These are phyloP conservation scores for Megamerina dolium DNA, from an alignment of 2,888 invertebrate species.

Conservation along the genomic window DNA sequence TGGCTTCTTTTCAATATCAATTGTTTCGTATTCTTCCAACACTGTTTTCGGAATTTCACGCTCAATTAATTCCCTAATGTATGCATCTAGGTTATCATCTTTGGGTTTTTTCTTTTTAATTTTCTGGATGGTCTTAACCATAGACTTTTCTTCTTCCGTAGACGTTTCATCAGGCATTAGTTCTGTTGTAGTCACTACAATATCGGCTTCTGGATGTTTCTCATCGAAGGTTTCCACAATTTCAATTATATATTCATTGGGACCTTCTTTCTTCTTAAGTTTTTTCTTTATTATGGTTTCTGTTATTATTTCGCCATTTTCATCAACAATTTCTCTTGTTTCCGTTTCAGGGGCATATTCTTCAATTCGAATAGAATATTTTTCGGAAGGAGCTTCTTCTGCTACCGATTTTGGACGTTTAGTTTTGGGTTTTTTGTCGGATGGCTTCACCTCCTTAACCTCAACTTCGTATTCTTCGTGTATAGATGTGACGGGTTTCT, in stretches of 20 bases:
- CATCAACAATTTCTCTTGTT: constrained; percentile 43
- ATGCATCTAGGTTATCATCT: constrained; percentile 43
- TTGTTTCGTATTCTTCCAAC: constrained; percentile 48
- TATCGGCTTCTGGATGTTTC: constrained; percentile 46
- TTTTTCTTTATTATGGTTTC: constrained; percentile 40
- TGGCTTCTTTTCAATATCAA: constrained; percentile 39
- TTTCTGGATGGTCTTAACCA: constrained; percentile 30
- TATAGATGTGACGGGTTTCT: no score
- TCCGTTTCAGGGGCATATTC: constrained; percentile 43
- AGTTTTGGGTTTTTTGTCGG: constrained; percentile 19
- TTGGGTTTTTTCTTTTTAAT: constrained; percentile 16
- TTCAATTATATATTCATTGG: constrained; percentile 48
- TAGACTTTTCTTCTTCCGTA: constrained; percentile 22
- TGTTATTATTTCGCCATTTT: constrained; percentile 36
- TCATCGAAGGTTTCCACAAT: constrained; percentile 48
- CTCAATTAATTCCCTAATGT: constrained; percentile 43
- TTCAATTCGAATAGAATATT: constrained; percentile 34
- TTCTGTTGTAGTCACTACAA: constrained; percentile 48
- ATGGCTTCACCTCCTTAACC: not conserved
- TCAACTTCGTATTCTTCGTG: no score
- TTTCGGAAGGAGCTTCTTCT: constrained; percentile 17
- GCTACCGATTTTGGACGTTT: constrained; percentile 24
- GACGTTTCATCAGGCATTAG: constrained; percentile 24
- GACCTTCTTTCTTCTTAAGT: constrained; percentile 47
- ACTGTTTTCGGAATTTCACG: constrained; percentile 47